These are phyloP conservation scores for Drosophila flavopinicola DNA, from an alignment of 2,888 invertebrate species.

Conservation along the genomic window DNA sequence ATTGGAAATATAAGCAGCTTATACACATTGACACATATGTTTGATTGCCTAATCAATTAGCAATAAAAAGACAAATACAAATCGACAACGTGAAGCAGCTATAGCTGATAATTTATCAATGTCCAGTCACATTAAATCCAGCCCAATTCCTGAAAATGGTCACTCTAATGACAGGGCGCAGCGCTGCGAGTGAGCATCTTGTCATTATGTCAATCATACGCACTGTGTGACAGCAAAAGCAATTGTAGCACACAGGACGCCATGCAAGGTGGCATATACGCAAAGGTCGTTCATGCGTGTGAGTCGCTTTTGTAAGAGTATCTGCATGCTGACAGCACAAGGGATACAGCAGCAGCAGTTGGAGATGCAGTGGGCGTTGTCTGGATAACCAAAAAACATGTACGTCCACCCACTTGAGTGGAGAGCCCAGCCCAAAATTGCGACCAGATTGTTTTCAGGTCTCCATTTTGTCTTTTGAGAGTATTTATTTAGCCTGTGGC, in stretches of 20 bases:
- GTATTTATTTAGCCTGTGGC: constrained; percentile 38
- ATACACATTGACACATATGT: constrained; percentile 12
- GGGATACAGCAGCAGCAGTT: neutral
- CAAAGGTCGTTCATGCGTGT: constrained; percentile 23
- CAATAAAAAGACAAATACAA: constrained; percentile 3
- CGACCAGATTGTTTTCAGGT: constrained; percentile 9
- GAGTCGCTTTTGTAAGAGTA: constrained; percentile 4
- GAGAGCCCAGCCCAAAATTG: constrained; percentile 7
- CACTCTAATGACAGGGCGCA: constrained; percentile 31
- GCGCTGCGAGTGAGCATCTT: neutral
- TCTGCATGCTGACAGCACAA: constrained; percentile 15
- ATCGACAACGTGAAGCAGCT: constrained; percentile 43
- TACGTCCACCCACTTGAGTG: constrained; percentile 5
- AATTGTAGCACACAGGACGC: constrained; percentile 28
- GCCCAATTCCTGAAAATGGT: constrained; percentile 3
- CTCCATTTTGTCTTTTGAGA: constrained; percentile 8
- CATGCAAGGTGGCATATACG: constrained; percentile 30
- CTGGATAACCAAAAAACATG: constrained; percentile 12
- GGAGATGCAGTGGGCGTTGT: constrained; percentile 15
- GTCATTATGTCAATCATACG: constrained; percentile 72
- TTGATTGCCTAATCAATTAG: constrained; percentile 48
- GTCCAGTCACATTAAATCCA: constrained; percentile 57
- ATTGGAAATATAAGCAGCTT: constrained; percentile 7
- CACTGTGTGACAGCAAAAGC: constrained; percentile 46
- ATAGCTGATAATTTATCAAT: constrained; percentile 67